phyloP scores from a whole-genome alignment of 92 coral and sea anemone genomes.

The Porites cylindrica region DNA sequence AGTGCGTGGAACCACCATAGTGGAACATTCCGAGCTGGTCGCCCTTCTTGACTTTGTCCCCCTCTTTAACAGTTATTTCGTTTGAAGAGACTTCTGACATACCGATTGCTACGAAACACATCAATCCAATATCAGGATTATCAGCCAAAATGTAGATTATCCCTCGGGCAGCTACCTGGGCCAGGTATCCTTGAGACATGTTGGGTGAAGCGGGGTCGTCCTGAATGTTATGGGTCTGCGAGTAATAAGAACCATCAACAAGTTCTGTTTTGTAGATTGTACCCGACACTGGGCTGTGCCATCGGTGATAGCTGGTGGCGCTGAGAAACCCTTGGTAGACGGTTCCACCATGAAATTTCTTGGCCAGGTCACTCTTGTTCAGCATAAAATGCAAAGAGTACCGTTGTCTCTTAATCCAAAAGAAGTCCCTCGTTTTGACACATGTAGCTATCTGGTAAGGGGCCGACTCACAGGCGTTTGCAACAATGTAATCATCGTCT shows the following conservation, averaged over 20 bases:
- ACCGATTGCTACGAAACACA: slow-evolving; percentile 5
- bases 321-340: slow-evolving; percentile 23
- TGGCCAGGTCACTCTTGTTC: slow-evolving; percentile 47
- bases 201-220: too few species aligned
- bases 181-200: too few species aligned
- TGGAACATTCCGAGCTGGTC: slow-evolving; percentile 74
- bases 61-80: neutral
- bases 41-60: slow-evolving; percentile 58
- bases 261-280: neutral
- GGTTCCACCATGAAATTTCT: slow-evolving; percentile 69
- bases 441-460: neutral
- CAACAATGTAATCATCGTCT: slow-evolving; percentile 51
- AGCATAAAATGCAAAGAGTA: slow-evolving; percentile 69
- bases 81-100: slow-evolving; percentile 56
- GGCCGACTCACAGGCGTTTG: slow-evolving; percentile 64
- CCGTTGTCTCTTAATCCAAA: slow-evolving; percentile 15
- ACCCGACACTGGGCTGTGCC: slow-evolving; percentile 43
- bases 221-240: neutral
- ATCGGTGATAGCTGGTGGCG: neutral
- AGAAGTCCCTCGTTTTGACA: neutral
- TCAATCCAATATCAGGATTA: slow-evolving; percentile 49
- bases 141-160: too few species aligned
- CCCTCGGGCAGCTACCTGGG: too few species aligned
- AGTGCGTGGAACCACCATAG: slow-evolving; percentile 73
- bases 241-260: neutral